Evolutionary conservation across 2,888 invertebrate genomes (phyloP).

Genomic region (Ernsta delagoae): DNA sequence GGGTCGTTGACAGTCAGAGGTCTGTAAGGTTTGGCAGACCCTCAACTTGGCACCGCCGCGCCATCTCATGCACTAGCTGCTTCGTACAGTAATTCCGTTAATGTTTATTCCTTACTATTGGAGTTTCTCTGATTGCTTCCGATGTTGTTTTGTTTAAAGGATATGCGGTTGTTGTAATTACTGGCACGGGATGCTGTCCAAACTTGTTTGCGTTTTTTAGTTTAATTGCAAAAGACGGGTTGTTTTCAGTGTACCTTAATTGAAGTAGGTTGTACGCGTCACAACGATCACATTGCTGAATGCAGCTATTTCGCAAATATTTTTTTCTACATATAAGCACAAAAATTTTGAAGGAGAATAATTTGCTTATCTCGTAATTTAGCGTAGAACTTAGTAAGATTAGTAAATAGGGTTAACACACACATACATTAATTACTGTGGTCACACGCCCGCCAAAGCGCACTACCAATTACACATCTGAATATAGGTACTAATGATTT

Average conservation of each 20-base stretch:
- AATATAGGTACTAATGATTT: too few relatives aligned
- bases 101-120: conserved; percentile 50
- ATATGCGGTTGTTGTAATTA: conserved; percentile 13
- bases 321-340: too few relatives aligned
- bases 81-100: conserved; percentile 38
- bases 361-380: too few relatives aligned
- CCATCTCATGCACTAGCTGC: not conserved
- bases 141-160: conserved; percentile 32
- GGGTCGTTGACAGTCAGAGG: conserved; percentile 42
- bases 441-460: too few relatives aligned
- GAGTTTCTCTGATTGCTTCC: conserved; percentile 42
- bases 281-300: too few relatives aligned
- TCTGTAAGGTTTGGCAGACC: conserved; percentile 33
- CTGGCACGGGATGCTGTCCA: conserved; percentile 5
- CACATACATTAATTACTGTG: too few relatives aligned
- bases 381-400: too few relatives aligned
- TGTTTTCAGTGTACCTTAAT: not conserved
- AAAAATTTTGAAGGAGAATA: too few relatives aligned
- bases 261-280: not conserved
- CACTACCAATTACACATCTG: too few relatives aligned
- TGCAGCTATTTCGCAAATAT: too few relatives aligned
- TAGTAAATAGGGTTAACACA: too few relatives aligned
- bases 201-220: not conserved
- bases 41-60: conserved; percentile 32
- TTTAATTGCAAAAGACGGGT: not conserved